phyloP scores from a whole-genome alignment of 2,113 vertebrate genomes.

The Callipepla squamata region DNA sequence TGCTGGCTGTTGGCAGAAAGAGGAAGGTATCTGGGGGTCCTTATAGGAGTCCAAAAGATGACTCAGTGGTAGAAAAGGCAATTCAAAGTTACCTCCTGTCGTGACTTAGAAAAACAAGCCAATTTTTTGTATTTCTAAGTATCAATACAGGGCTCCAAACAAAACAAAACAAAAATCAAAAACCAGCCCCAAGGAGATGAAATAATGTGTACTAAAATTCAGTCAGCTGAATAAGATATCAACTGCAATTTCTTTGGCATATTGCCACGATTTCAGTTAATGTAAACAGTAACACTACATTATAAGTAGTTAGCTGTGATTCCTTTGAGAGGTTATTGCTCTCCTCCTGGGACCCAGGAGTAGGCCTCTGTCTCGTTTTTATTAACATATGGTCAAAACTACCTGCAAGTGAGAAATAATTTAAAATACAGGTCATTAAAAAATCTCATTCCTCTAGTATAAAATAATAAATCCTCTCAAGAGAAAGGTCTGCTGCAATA shows the following conservation, averaged over 20 bases:
- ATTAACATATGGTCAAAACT: conserved; percentile 8
- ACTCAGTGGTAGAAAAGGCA: not conserved
- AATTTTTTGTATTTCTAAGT: not conserved
- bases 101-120: not conserved
- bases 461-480: conserved; percentile 50
- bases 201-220: not conserved
- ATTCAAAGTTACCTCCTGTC: not conserved
- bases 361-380: conserved; percentile 30
- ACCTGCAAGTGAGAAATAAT: conserved; percentile 42
- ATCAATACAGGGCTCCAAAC: not conserved
- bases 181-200: not conserved
- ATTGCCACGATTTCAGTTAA: not conserved
- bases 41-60: not conserved
- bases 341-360: not conserved
- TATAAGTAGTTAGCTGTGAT: not conserved
- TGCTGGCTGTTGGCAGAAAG: not conserved
- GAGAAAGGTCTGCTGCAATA: conserved; percentile 7
- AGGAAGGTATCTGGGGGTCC: not conserved
- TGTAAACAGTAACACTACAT: not conserved
- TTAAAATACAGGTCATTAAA: conserved; percentile 38
- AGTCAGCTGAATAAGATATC: not conserved
- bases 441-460: conserved; percentile 5
- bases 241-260: not conserved
- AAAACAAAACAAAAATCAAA: not conserved
- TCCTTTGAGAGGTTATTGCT: not conserved